phyloP scores from a whole-genome alignment of 2,113 vertebrate genomes.

The Dromiciops gliroides region DNA sequence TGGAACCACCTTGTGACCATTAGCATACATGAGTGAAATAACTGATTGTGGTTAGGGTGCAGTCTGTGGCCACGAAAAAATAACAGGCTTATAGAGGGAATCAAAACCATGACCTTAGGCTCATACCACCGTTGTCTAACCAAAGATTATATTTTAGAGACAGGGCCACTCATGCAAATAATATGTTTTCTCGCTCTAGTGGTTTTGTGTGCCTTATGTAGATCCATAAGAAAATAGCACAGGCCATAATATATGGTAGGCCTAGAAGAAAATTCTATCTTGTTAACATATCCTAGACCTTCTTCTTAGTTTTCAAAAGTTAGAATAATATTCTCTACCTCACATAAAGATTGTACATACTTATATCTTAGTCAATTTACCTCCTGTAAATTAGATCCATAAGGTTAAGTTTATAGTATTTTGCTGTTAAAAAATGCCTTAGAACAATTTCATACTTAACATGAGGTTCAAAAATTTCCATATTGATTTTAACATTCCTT shows the following conservation, averaged over 20 bases:
- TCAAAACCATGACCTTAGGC: neutral
- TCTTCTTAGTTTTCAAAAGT: neutral
- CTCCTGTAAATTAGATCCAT: neutral
- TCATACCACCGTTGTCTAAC: neutral
- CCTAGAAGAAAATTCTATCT: neutral
- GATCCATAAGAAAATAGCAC: constrained; percentile 14
- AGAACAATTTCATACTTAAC: neutral
- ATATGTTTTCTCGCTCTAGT: constrained; percentile 37
- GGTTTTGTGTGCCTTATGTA: neutral
- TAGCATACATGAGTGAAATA: constrained; percentile 16
- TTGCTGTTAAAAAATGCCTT: neutral
- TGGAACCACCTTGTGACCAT: constrained; percentile 5
- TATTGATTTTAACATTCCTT: neutral
- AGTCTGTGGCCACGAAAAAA: neutral
- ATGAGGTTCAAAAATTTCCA: constrained; percentile 20
- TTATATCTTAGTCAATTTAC: neutral
- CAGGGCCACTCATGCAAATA: neutral
- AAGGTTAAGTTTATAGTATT: neutral
- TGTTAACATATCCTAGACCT: constrained; percentile 10
- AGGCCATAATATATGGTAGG: neutral
- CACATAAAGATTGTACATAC: constrained; percentile 1
- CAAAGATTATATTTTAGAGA: neutral
- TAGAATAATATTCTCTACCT: neutral
- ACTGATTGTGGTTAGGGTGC: neutral
- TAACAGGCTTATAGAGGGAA: constrained; percentile 4